Base-by-base conservation (phyloP, 2,113 vertebrate species). In the Rhinichthys klamathensis region DNA sequence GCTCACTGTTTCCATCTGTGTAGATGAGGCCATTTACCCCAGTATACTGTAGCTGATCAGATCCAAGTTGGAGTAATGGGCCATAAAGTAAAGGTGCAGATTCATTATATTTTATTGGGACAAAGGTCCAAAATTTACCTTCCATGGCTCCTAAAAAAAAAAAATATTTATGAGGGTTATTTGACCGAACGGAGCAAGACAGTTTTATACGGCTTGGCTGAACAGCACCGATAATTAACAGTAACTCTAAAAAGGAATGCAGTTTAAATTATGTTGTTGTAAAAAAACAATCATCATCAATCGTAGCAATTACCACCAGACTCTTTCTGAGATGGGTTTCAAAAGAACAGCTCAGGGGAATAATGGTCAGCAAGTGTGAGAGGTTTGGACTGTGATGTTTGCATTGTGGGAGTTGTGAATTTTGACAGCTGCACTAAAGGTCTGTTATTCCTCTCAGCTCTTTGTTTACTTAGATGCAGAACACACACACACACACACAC, bases 401-500 rank as follows among this genome's bases (percentile, higher is more conserved):
- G 38, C 4, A 44, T 46, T 80, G 38, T 80, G 58, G 58, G 78
- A 80, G 56, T 80, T 80, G 78, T 63, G 78, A 80, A 80, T 80
- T 80, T 80, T 80, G 38, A 80, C 78, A 65, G 78, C 78, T 80
- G 78, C n/a, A 11, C 65, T 46, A 27, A 80, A 80, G 35, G 38
- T 44, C 38, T 80, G 78, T 46, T 63, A 27, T 56, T 13, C 58
- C 16, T 80, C 38, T 63, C 9, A 18, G 58, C 35, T 60, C 32
- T 12, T 79, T 60, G 76, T 38, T 79, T 79, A 60, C 30, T 78
- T 60, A 60, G 5, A 78, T 32, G 54, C 18, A 38, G 10, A 74
- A 18, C 65, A 18, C 8, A 10, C 51, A 69, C 67, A 70, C 67
- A 72, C 69, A n/a, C 13, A 11, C 30, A 12, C n/a, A 18, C 65